Base-by-base conservation (phyloP, 2,888 invertebrate genomes). In the Trissonchulus latispiculum region DNA sequence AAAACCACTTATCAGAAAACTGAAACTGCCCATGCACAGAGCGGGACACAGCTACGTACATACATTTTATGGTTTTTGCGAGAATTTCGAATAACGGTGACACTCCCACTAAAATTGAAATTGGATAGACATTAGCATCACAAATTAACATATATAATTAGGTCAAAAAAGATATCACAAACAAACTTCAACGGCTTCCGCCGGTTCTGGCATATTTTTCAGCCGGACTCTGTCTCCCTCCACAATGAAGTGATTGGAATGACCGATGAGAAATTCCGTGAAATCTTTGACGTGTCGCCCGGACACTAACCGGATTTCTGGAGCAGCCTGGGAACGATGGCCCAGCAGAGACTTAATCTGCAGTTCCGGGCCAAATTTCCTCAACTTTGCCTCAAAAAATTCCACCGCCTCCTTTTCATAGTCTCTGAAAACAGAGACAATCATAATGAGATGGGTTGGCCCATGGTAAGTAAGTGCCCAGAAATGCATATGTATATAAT, bases 321-420 rank as follows among this genome's bases (percentile, higher is more conserved):
- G 93, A 75, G 95, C 92, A 32, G 97, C 97, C 81, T 88, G 87
- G 29, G 86, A 86, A 69, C 85, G 80, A 77, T 84, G 97, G 0
- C 97, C 97, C 76, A 96, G 88, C 77, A 99, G 88, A 84, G 95
- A 95, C 84, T 93, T 93, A 79, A 97, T 93, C 1, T 95, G 96
- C 77, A 99, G 93, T 87, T 97, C 96, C 1, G 95, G 92, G 90
- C 75, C 96, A 95, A 84, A 97, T 95, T 85, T 96, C 93, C 77
- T 82, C 85, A 99, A 89, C 86, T 96, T 95, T 83, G 91, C 89
- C 73, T 92, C 91, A 86, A 99, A 99, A 87, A 96, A 99, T 83
- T 95, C 93, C 80, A 96, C 95, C 73, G 99, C 96, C 86, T 96
- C 96, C 82, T 91, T 90, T 80, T 93, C 94, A 84, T 94, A 94